These are phyloP conservation scores for Sylvilagus floridanus DNA, from an alignment of 2,797 vertebrate genomes.

Conservation along the genomic window DNA sequence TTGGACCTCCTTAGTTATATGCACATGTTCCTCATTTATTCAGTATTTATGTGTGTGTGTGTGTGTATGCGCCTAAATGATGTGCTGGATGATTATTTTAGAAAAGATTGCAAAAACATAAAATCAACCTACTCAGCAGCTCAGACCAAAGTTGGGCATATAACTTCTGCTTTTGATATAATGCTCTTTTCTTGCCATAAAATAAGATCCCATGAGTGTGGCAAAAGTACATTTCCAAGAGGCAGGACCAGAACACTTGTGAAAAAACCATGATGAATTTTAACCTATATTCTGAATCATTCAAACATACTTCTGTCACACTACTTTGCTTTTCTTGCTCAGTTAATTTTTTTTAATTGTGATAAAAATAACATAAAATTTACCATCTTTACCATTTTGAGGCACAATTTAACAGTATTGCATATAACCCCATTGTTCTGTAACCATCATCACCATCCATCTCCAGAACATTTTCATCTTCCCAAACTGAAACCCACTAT, in stretches of 20 bases:
- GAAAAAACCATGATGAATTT: conserved; percentile 40
- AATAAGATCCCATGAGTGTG: not conserved
- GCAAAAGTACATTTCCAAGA: conserved; percentile 14
- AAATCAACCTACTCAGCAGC: not conserved
- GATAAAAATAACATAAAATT: not conserved
- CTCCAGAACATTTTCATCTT: not conserved
- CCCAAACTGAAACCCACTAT: not conserved
- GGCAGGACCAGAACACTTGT: not conserved
- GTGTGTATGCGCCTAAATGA: not conserved
- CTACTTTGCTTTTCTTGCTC: not conserved
- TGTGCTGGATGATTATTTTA: not conserved
- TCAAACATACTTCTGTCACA: not conserved
- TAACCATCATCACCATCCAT: not conserved
- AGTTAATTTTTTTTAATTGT: not conserved
- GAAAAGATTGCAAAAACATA: not conserved
- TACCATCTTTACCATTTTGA: not conserved
- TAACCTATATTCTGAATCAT: conserved; percentile 17
- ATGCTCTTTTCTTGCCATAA: conserved; percentile 32
- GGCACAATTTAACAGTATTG: not conserved
- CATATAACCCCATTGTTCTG: not conserved
- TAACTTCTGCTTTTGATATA: conserved; percentile 43
- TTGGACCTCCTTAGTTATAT: not conserved
- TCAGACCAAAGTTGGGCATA: not conserved
- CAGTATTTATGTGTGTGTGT: not conserved
- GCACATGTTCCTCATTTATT: not conserved